phyloP scores from a whole-genome alignment of 2,888 invertebrate genomes.

The Mantis religiosa region DNA sequence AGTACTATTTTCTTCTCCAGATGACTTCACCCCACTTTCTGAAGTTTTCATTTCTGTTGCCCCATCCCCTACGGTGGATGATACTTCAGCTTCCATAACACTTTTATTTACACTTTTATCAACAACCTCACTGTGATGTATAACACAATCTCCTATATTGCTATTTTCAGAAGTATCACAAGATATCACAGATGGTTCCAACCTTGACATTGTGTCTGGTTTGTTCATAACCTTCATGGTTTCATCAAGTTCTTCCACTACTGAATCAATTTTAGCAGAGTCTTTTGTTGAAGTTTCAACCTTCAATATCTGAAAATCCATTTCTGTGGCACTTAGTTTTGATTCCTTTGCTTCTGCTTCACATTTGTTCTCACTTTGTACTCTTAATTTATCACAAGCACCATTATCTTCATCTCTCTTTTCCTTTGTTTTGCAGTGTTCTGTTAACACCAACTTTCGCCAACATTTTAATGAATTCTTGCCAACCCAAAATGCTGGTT shows the following conservation, averaged over 20 bases:
- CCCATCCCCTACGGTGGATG: background rate
- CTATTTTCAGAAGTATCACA: background rate
- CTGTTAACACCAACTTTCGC: slow-evolving; percentile 46
- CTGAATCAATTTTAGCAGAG: background rate
- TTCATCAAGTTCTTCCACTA: background rate
- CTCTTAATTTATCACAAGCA: background rate
- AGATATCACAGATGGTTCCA: background rate
- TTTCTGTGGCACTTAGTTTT: background rate
- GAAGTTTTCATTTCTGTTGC: background rate
- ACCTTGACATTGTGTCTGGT: background rate
- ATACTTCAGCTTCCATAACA: background rate
- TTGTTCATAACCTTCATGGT: background rate
- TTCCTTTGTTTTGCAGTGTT: slow-evolving; percentile 25
- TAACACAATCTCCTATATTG: background rate
- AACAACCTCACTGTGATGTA: background rate
- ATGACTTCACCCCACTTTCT: background rate
- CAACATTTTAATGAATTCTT: slow-evolving; percentile 53
- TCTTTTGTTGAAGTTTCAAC: background rate
- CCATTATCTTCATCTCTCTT: slow-evolving; percentile 35
- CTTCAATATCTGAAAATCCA: background rate
- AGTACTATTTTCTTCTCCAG: background rate
- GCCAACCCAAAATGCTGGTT: slow-evolving; percentile 49
- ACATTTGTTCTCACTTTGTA: background rate
- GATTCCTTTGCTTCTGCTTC: no score
- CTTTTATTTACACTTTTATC: background rate